Evolutionary conservation across 2,888 invertebrate species (phyloP), one percentile per base, ranked within the genome.

Genomic region (Mesoligia furuncula): DNA sequence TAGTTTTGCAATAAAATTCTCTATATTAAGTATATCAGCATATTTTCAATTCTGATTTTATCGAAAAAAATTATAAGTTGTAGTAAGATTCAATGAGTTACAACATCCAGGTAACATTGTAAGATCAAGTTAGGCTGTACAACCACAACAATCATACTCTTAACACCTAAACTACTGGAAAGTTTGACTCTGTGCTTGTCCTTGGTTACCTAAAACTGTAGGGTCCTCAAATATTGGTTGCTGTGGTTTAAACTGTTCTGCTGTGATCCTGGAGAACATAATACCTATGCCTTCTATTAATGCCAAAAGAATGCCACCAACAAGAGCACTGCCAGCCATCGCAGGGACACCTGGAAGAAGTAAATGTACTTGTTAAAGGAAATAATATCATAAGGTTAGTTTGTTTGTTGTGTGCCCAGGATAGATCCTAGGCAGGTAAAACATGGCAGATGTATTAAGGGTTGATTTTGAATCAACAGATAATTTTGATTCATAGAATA

Each of bases 231-330:
- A 97, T 77, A 98, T 97, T 9, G 98, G 98, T 69, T 97, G 96
- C 73, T 98, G 98, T 64, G 99, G 99, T 95, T 98, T 98, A 93
- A 99, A 99, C 94, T 99, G 99, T 92, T 99, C 99, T 0, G 99
- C 99, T 51, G 98, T 98, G 91, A 99, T 97, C 91, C 99, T 97
- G 20, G 99, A 99, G 93, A 99, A 98, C 93, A 99, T 97, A 89
- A 99, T 99, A 85, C 99, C 99, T 83, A 99, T 98, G 83, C 99
- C 99, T 97, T 99, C 99, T 88, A 99, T 99, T 85, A 99, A 97
- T 7, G 99, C 99, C 81, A 99, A 97, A 31, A 99, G 97, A 79
- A 99, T 98, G 77, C 99, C 99, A 75, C 99, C 99, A 70, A 99
- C 98, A 66, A 99, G 97, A 24, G 99, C 99, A 96, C 99, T 99